Evolutionary conservation across 2,888 invertebrate genomes (phyloP).

Genomic region (Pyralis farinalis): DNA sequence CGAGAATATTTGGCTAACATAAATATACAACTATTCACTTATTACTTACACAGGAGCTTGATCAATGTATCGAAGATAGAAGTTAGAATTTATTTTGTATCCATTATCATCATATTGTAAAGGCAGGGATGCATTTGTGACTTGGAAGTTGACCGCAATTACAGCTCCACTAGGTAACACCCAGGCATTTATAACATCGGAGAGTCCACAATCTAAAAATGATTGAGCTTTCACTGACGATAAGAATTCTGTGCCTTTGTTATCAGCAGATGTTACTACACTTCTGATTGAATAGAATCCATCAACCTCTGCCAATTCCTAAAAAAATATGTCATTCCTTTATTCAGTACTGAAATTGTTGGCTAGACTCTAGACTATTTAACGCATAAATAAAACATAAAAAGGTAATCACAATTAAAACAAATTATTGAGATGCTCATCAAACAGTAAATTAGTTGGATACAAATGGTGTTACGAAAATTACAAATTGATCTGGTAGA

Average conservation of each 20-base stretch:
- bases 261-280: slow-evolving; percentile 84
- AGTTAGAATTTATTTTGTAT: slow-evolving; percentile 85
- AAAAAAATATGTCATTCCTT: no score
- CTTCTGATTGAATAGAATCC: slow-evolving; percentile 89
- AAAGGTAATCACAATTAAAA: no score
- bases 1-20: no score
- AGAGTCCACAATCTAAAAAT: slow-evolving; percentile 87
- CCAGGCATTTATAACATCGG: slow-evolving; percentile 90
- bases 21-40: no score
- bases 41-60: slow-evolving; percentile 85
- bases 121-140: slow-evolving; percentile 47
- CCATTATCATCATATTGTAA: slow-evolving; percentile 24
- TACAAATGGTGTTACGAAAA: no score
- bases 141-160: slow-evolving; percentile 84
- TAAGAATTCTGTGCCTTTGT: slow-evolving; percentile 84
- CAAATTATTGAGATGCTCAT: no score
- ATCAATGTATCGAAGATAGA: slow-evolving; percentile 90
- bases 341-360: no score
- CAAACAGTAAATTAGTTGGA: no score
- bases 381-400: no score
- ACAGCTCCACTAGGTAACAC: slow-evolving; percentile 90
- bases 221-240: slow-evolving; percentile 91
- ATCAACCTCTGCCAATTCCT: slow-evolving; percentile 84
- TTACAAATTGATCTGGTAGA: no score
- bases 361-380: no score